These are phyloP conservation scores for Montipora efflorescens DNA, from an alignment of 64 coral and sea anemone species.

Conservation along the genomic window DNA sequence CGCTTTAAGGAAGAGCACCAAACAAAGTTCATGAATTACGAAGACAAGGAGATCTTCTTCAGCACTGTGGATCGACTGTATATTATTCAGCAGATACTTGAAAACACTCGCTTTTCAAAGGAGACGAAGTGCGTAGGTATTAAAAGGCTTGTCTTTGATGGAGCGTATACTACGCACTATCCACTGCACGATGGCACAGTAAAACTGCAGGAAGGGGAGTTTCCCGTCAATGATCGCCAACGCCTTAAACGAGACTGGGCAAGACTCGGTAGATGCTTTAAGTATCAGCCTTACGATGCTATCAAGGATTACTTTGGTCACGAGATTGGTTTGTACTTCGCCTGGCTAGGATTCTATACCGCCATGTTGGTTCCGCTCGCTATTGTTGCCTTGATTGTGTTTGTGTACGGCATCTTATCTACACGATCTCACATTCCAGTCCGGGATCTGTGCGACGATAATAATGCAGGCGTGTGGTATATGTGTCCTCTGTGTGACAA, in stretches of 20 bases:
- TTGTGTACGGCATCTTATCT: slow-evolving; percentile 54
- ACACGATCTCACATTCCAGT: slow-evolving; percentile 40
- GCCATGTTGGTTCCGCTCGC: slow-evolving; percentile 73
- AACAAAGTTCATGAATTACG: slow-evolving; percentile 34
- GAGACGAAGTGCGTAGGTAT: slow-evolving; percentile 65
- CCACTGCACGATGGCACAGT: slow-evolving; percentile 64
- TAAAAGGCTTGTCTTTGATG: slow-evolving; percentile 51
- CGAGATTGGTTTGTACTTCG: slow-evolving; percentile 69
- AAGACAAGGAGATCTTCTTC: slow-evolving; percentile 69
- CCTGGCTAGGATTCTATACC: slow-evolving; percentile 74
- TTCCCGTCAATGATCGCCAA: slow-evolving; percentile 72
- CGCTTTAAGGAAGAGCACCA: slow-evolving; percentile 55
- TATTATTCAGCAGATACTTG: slow-evolving; percentile 67
- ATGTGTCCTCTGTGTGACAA: slow-evolving; percentile 84
- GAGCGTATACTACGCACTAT: slow-evolving; percentile 59
- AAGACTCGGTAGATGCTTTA: slow-evolving; percentile 67
- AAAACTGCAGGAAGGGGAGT: background rate
- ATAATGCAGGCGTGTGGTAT: slow-evolving; percentile 59
- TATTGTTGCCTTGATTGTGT: slow-evolving; percentile 59
- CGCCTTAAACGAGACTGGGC: slow-evolving; percentile 68
- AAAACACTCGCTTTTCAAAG: slow-evolving; percentile 53
- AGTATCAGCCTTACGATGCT: slow-evolving; percentile 66
- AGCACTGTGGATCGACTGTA: slow-evolving; percentile 58
- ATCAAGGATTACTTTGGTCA: slow-evolving; percentile 80
- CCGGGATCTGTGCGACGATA: slow-evolving; percentile 60